Percentiles rank a stretch among this genome's conserved stretches.
Evolutionary conservation across 1,140 invertebrate genomes (phyloP).

Genomic region (Macrobrachium nipponense): DNA sequence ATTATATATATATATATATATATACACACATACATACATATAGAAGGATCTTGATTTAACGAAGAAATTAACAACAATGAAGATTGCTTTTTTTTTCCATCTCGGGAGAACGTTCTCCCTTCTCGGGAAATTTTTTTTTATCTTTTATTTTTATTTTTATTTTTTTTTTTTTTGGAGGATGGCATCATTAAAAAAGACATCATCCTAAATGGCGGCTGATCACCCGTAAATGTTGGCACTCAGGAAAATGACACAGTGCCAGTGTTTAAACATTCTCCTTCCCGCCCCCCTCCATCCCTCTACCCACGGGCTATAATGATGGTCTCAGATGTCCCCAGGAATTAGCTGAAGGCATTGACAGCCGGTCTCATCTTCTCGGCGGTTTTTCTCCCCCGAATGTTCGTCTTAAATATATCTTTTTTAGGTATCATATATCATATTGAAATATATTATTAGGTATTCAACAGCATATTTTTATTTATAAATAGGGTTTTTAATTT

Average conservation of each 20-base stretch:
- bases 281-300: no score
- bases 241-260: constrained; percentile 26
- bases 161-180: background rate
- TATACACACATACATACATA: constrained; percentile 15
- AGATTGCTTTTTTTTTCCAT: background rate
- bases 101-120: background rate
- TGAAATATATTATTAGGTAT: background rate
- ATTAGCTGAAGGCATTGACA: no score
- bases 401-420: background rate
- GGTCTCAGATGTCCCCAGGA: background rate
- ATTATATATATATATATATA: constrained; percentile 23
- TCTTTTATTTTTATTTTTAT: background rate
- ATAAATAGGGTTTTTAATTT: no score
- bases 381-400: no score
- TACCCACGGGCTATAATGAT: background rate
- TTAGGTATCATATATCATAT: no score
- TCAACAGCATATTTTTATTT: no score
- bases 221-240: constrained; percentile 38
- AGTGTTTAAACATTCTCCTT: constrained; percentile 23
- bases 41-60: no score
- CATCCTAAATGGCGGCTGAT: constrained; percentile 45
- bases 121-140: background rate
- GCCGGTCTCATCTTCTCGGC: background rate
- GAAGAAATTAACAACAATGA: background rate
- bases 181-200: constrained; percentile 59